Base-by-base conservation (phyloP, 2,888 invertebrate species). In the Pachycephus smyrnensis region DNA sequence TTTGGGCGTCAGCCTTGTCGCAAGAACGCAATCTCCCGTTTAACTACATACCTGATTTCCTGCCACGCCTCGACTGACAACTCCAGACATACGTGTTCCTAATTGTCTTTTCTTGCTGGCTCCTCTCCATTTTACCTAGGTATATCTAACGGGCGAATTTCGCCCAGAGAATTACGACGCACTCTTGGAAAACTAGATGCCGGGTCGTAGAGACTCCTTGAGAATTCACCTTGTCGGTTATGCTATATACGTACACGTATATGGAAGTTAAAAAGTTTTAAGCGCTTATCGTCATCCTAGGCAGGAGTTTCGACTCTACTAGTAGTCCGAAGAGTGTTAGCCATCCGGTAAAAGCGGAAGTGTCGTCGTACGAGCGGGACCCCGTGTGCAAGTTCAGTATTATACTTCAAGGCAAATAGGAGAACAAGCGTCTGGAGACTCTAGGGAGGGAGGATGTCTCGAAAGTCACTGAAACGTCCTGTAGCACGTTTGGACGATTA, bases 201-300 rank as follows among this genome's bases (percentile, higher is more conserved):
- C 55, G 23, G 23, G 9, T 55, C 55, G 12, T 4, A 0, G 23
- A 55, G 55, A 55, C 55, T 23, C 2, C 23, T 55, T 23, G 55
- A 55, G 15, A 55, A 55, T 55, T 55, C 55, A 23, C 55, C 55
- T 55, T 55, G 55, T 55, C 23, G 9, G 2, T 55, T 55, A 0
- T 23, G 15, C 55, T 9, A 23, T 9, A 2, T 9, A 23, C 23
- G 23, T 6, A 0, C 23, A 3, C 6, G 6, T 23, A 6, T 55
- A 55, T 23, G 55, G 23, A 23, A 55, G 55, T 55, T 55, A 23
- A 76, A 77, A 83, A 83, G 80, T 83, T 83, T 83, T 77, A 81
- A 83, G 80, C 80, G 82, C 82, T 79, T 82, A 79, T 79, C 77
- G 31, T 37, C 80, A 30, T 83, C 75, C 77, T 31, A 75, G 12